These are phyloP conservation scores for Notodonta ziczac DNA, from an alignment of 2,888 invertebrate species.

Conservation along the genomic window DNA sequence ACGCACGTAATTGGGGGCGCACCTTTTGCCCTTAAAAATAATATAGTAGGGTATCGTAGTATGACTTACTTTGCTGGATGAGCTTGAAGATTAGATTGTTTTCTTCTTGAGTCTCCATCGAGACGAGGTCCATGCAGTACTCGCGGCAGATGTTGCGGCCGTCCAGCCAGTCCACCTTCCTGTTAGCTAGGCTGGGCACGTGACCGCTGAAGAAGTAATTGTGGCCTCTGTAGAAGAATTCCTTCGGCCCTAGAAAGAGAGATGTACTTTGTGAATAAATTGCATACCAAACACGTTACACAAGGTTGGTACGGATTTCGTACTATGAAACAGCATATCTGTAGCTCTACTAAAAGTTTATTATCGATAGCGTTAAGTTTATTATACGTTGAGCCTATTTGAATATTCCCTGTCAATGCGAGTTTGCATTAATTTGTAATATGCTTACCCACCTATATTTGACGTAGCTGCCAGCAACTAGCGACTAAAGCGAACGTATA, in stretches of 20 bases:
- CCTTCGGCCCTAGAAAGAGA: slow-evolving; percentile 91
- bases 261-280: slow-evolving; percentile 9
- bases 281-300: slow-evolving; percentile 15
- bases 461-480: no score
- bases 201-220: slow-evolving; percentile 95
- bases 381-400: no score
- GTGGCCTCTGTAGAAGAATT: slow-evolving; percentile 94
- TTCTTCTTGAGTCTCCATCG: slow-evolving; percentile 95
- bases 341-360: no score
- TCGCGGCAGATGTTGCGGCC: slow-evolving; percentile 96
- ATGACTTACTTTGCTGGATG: slow-evolving; percentile 90
- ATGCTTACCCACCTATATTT: no score
- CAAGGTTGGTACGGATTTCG: slow-evolving; percentile 39
- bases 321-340: slow-evolving; percentile 9
- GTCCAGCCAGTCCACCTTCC: slow-evolving; percentile 95
- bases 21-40: not conserved
- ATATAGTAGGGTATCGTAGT: no score
- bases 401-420: no score
- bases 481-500: no score
- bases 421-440: no score
- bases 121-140: slow-evolving; percentile 97
- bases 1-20: no score
- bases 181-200: slow-evolving; percentile 90
- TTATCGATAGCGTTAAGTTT: no score
- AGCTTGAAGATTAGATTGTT: slow-evolving; percentile 95